Evolutionary conservation across 2,797 vertebrate species (phyloP), one percentile per base, ranked within the genome.

Genomic region (Typhlichthys subterraneus): DNA sequence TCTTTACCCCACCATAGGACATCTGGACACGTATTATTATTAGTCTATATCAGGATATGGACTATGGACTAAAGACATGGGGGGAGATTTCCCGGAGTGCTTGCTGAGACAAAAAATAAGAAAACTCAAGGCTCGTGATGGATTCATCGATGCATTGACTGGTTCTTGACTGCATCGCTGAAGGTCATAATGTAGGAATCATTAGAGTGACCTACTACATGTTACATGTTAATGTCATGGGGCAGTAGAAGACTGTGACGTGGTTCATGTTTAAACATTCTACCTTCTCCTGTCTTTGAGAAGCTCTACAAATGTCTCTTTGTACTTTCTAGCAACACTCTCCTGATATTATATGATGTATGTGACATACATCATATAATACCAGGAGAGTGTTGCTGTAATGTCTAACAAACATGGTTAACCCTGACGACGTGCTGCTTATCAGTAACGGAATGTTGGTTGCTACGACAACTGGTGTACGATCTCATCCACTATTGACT

Each of bases 91-190:
- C 50, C 49, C 49, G 59, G 60, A n/a, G 58, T 47, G 59, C 57
- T 69, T 67, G 56, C 58, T 11, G 57, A 66, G 17, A 29, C 23
- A 29, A 29, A 29, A 29, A 47, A 31, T 52, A 57, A 57, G 3
- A 69, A 64, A 59, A 52, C 57, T 57, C 45, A 75, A 1, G 5
- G 63, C 74, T 65, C 61, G 68, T 58, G 52, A 80, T 69, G 50
- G 76, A 84, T 76, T 73, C 68, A 73, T 80, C 57, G 72, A 61
- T 13, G 12, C 72, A 75, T 81, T 55, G 49, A 80, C 79, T 73
- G 5, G 54, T 63, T 69, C 70, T 81, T 65, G 69, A 71, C 57
- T 7, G 45, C 60, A 63, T 59, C 54, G 48, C 63, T 79, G 62
- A 79, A 77, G 79, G 79, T 73, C 54, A 57, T 61, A 31, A 4